Base-by-base conservation (phyloP, 1,140 invertebrate genomes). In the Drosophila athabasca region DNA sequence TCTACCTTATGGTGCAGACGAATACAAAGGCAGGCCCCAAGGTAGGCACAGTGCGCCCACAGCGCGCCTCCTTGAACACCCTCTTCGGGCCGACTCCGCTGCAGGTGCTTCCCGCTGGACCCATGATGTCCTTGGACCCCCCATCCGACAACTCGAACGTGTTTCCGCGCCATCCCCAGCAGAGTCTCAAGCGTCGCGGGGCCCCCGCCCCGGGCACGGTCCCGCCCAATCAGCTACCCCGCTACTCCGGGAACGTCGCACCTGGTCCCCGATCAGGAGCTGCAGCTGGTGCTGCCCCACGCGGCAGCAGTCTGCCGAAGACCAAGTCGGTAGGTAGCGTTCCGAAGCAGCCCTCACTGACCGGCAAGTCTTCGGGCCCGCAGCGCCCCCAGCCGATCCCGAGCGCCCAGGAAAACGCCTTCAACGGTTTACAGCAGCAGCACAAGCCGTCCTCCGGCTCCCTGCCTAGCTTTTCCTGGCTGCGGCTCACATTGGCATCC, bases 111-210 rank as follows among this genome's bases (percentile, higher is more conserved):
- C 17, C 17, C 17, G 17, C 17, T 19, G 17, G 58, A 1, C 35
- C 54, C 13, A 26, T 15, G 2, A 15, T 26, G 19, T 19, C 9
- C 8, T 26, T 19, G 7, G 22, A 46, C 9, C 29, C 3, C 3
- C 44, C 0, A 31, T 1, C 0, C 11, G 13, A 6, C 52, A 43
- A 2, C 41, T 19, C 0, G 11, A 39, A 39, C 11, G 3, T 39
- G 11, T 5, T 1, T 39, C 3, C 11, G 35, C 35, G 5, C 35
- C 13, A 13, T 39, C 9, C 11, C 11, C 35, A 39, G 35, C 3
- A 39, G 35, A 41, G n/a, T n/a, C n/a, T 81, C 17, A 85, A 87
- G 48, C 74, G 82, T 8, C 78, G n/a, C n/a, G n/a, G n/a, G n/a
- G n/a, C n/a, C n/a, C n/a, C 48, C 2, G 5, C 52, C 3, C 43